Evolutionary conservation across 2,888 invertebrate species (phyloP).

Genomic region (Volucella inanis): DNA sequence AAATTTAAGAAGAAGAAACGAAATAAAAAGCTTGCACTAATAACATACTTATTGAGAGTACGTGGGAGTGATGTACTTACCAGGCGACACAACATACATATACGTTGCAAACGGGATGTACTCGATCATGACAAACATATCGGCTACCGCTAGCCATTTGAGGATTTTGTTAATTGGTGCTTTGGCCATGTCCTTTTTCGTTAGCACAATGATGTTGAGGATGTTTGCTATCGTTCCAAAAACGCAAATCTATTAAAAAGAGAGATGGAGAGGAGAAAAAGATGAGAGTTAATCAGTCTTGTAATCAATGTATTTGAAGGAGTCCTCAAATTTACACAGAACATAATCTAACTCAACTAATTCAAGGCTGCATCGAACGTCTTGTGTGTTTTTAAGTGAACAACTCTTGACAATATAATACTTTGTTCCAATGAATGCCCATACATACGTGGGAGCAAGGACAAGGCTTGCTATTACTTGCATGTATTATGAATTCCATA

Average conservation of each 20-base stretch:
- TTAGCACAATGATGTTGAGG: slow-evolving; percentile 93
- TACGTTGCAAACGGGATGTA: slow-evolving; percentile 90
- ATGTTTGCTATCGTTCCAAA: slow-evolving; percentile 94
- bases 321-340: too few species aligned
- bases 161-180: slow-evolving; percentile 94
- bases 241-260: slow-evolving; percentile 87
- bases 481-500: neutral
- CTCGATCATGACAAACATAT: slow-evolving; percentile 95
- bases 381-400: too few species aligned
- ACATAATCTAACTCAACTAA: too few species aligned
- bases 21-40: slow-evolving; percentile 51
- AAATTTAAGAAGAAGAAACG: slow-evolving; percentile 23
- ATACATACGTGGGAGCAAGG: too few species aligned
- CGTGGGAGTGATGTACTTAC: slow-evolving; percentile 79
- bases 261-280: neutral
- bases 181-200: slow-evolving; percentile 90
- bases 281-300: too few species aligned
- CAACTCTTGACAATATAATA: too few species aligned
- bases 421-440: too few species aligned
- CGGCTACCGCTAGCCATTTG: slow-evolving; percentile 92
- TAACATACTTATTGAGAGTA: slow-evolving; percentile 22
- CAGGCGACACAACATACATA: slow-evolving; percentile 86
- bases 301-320: too few species aligned
- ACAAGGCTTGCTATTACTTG: too few species aligned
- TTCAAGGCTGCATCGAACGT: too few species aligned